Base-by-base conservation (phyloP, 2,113 vertebrate species). In the Poicephalus gulielmi region DNA sequence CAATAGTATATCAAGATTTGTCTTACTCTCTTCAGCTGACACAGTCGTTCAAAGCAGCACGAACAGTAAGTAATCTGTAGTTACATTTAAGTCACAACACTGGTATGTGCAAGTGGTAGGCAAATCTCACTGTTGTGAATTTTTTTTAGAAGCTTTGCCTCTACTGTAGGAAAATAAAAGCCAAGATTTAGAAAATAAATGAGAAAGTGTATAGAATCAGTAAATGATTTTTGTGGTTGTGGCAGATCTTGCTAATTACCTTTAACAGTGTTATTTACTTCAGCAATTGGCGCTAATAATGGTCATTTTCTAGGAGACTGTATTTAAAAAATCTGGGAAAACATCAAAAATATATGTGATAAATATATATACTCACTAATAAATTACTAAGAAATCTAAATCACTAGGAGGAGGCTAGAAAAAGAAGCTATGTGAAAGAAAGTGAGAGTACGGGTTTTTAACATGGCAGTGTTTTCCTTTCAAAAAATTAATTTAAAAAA, bases 361-460 rank as follows among this genome's bases (percentile, higher is more conserved):
- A 73, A 62, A 12, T 37, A 4, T 39, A 13, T 74, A 77, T n/a
- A 74, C 37, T 47, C 18, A 62, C 11, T 27, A 79, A 47, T 18
- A 50, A 59, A 64, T 63, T 64, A 16, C 6, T 50, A 83, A 71
- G 22, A 44, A 81, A 82, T 76, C 28, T 37, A 62, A 92, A 41
- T 9, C 44, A 31, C 14, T 46, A 31, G 60, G 63, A 70, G 9
- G 5, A 91, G 69, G 22, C 53, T 44, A 89, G 52, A 50, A 53
- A 93, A 92, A 88, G 50, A 62, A 79, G 47, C 31, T 94, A 37
- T 47, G 49, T 37, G 43, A 95, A 86, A 89, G 31, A 55, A 66
- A 86, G 28, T 53, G 44, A 93, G 52, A 95, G 71, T 64, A 35
- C 5, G 23, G 47, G 84, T 94, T 88, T 95, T 89, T 94, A 28